Conservation (phyloP, 2,113 vertebrate species). For the Heterotilapia buettikoferi region DNA sequence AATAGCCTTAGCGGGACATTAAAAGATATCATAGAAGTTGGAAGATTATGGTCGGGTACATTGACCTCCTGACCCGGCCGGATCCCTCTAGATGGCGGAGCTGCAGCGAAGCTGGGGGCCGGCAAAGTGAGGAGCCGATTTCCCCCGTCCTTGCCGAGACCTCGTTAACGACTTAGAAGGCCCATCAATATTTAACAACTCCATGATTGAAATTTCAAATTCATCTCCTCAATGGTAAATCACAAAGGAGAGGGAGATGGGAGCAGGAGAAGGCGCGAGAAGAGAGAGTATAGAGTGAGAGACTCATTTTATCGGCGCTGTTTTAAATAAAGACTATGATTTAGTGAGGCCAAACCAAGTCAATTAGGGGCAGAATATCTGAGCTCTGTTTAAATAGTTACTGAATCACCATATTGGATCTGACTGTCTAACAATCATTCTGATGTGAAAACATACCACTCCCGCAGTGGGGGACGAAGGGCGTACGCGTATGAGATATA, state of each 20-base stretch:
- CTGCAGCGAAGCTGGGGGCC: neutral
- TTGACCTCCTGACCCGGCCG: slow-evolving; percentile 67
- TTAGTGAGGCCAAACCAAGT: slow-evolving; percentile 57
- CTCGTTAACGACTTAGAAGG: slow-evolving; percentile 63
- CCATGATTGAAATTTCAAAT: slow-evolving; percentile 74
- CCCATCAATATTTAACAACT: slow-evolving; percentile 74
- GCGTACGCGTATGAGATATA: neutral
- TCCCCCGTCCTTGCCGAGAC: slow-evolving; percentile 58
- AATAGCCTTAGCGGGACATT: slow-evolving; percentile 52
- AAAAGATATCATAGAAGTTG: slow-evolving; percentile 68
- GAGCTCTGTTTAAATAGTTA: slow-evolving; percentile 39
- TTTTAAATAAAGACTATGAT: slow-evolving; percentile 63
- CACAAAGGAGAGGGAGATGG: slow-evolving; percentile 48
- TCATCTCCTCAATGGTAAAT: slow-evolving; percentile 65
- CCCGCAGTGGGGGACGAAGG: neutral
- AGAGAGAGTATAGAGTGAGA: neutral
- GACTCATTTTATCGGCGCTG: slow-evolving; percentile 35
- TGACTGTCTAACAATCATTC: slow-evolving; percentile 48
- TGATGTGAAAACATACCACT: slow-evolving; percentile 53
- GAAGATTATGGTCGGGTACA: slow-evolving; percentile 62
- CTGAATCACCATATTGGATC: slow-evolving; percentile 59
- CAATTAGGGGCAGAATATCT: slow-evolving; percentile 63
- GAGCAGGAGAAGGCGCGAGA: neutral
- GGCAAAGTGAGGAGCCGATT: slow-evolving; percentile 7
- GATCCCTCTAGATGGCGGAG: slow-evolving; percentile 57